Conservation (phyloP, 2,113 vertebrate genomes). For the Phainopepla nitens region DNA sequence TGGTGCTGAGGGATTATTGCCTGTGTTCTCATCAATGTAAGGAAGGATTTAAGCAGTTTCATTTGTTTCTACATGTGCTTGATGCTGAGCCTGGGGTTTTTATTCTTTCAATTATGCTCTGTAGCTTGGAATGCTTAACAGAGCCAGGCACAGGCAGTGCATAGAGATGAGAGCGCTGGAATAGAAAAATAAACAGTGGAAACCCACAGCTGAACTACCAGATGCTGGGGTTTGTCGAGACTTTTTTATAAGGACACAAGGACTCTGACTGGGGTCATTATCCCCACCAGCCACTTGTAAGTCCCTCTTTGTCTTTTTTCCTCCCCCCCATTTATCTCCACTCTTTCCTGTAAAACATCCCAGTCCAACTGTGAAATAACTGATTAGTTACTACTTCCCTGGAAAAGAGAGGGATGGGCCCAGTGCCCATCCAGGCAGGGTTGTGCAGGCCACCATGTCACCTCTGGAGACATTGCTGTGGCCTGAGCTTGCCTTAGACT, state of each 20-base stretch:
- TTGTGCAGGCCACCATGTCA: neutral
- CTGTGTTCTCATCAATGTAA: neutral
- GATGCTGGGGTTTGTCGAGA: conserved; percentile 31
- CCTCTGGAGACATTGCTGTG: neutral
- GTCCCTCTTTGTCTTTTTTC: neutral
- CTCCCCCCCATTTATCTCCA: rapidly evolving
- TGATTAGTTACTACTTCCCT: neutral
- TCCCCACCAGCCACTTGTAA: neutral
- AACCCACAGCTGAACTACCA: conserved; percentile 63
- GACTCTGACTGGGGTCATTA: conserved; percentile 25
- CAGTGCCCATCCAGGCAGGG: rapidly evolving
- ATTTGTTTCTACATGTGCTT: neutral
- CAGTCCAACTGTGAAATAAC: neutral
- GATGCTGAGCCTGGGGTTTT: conserved; percentile 27
- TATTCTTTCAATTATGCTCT: conserved; percentile 40
- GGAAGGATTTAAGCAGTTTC: conserved; percentile 17
- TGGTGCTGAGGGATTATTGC: neutral
- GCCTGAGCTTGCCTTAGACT: neutral
- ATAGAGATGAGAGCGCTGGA: conserved; percentile 1
- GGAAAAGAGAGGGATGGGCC: neutral
- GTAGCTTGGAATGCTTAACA: conserved; percentile 44
- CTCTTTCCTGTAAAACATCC: neutral
- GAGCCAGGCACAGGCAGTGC: conserved; percentile 46
- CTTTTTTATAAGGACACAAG: neutral
- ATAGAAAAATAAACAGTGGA: conserved; percentile 63